phyloP scores from a whole-genome alignment of 2,113 vertebrate genomes.

The Daphoenositta chrysoptera region DNA sequence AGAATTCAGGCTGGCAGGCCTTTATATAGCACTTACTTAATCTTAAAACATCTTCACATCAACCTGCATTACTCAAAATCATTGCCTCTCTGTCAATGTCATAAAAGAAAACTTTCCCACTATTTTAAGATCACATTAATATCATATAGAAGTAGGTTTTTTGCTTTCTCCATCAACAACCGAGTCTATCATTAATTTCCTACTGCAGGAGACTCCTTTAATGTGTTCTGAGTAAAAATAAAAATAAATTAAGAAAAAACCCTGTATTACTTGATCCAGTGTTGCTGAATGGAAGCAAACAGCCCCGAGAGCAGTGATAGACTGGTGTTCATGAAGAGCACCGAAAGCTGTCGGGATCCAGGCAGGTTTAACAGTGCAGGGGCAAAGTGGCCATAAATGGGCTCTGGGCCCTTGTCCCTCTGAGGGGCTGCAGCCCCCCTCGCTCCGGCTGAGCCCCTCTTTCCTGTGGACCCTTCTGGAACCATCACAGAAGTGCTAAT shows the following conservation, averaged over 20 bases:
- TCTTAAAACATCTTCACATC: constrained; percentile 75
- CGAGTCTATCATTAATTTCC: not conserved
- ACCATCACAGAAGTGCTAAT: constrained; percentile 66
- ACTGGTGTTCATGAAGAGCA: not conserved
- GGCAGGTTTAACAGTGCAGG: not conserved
- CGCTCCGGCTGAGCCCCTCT: not conserved
- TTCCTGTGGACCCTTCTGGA: constrained; percentile 33
- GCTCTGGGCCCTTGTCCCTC: not conserved
- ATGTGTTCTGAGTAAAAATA: not conserved
- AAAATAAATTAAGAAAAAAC: not conserved
- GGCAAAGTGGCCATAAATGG: not conserved
- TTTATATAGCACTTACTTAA: constrained; percentile 80
- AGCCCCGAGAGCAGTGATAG: not conserved
- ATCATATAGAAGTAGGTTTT: constrained; percentile 29
- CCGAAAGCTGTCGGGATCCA: not conserved
- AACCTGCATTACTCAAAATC: constrained; percentile 70
- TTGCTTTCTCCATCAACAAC: constrained; percentile 52
- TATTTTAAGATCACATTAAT: constrained; percentile 71
- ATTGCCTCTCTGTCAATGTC: constrained; percentile 71
- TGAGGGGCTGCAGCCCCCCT: not conserved
- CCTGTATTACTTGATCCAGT: not conserved
- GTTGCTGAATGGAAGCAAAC: not conserved
- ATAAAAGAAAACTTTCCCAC: constrained; percentile 70
- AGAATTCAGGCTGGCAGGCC: constrained; percentile 76
- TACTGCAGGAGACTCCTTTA: not conserved